Base-by-base conservation (phyloP, 53 echinoderm and acorn worm species). In the Astropecten irregularis region DNA sequence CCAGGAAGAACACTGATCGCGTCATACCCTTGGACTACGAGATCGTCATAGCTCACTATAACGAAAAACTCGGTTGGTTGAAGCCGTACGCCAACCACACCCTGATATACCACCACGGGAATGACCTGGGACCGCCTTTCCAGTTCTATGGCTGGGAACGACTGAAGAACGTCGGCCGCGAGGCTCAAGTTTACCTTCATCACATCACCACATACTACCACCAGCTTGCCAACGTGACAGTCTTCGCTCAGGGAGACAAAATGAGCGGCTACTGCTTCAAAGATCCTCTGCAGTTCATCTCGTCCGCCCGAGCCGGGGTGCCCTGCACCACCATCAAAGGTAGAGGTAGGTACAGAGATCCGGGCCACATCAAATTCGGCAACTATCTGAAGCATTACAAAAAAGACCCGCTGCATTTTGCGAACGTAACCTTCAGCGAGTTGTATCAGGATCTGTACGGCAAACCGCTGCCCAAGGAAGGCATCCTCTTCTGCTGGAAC, bases 181-280 rank as follows among this genome's bases (percentile, higher is more conserved):
- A 56, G 22, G 58, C 53, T 18, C 72, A 71, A 6, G 29, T 29
- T 2, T 71, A 26, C 22, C 72, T 71, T 13, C 31, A 71, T 50
- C 72, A 76, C 54, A 76, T 76, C 20, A 56, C 34, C 25, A 16
- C 32, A 16, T 34, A 76, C 22, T 76, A 76, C 58, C 19, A 76
- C 53, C 30, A 57, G 32, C 76, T 76, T 7, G 76, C 76, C 4
- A 28, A 76, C 33, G 20, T 76, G 16, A 76, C 76, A 3, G 40
- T 76, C 31, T 76, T 76, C 38, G 32, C 54, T 8, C 56, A 76
- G 26, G 76, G 76, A 31, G 36, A 57, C 16, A 21, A 55, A 16
- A 11, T 18, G 26, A 59, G 6, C 18, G 20, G 59, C 26, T 28
- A 19, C 16, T 76, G 76, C 32, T n/a, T 32, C 35, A 15, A 25